phyloP scores from a whole-genome alignment of 2,797 vertebrate species.

The Glossophaga mutica region DNA sequence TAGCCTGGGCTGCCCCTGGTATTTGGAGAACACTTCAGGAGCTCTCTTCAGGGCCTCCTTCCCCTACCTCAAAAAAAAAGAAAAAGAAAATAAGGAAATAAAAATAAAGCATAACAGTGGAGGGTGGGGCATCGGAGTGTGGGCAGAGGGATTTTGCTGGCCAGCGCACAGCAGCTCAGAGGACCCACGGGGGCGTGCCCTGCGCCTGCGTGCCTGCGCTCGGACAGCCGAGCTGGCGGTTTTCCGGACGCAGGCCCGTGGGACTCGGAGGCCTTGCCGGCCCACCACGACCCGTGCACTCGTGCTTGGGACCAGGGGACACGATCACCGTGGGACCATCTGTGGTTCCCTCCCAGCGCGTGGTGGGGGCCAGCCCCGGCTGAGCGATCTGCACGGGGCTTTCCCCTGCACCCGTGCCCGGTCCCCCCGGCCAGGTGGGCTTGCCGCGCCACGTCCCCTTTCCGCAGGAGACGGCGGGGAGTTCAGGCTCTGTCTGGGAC shows the following conservation, averaged over 20 bases:
- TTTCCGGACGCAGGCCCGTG: no score
- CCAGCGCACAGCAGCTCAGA: not conserved
- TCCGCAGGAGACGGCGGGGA: not conserved
- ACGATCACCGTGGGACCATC: rapidly evolving
- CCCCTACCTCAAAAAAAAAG: not conserved
- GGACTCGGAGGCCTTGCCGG: no score
- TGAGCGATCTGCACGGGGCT: not conserved
- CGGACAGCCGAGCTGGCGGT: rapidly evolving
- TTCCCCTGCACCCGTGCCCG: no score
- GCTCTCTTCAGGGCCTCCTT: not conserved
- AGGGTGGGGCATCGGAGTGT: not conserved
- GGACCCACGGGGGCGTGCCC: not conserved
- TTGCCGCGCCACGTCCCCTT: not conserved
- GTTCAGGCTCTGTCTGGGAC: not conserved
- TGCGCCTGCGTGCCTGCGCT: no score
- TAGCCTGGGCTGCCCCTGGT: not conserved
- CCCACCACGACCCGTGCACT: not conserved
- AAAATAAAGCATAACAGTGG: no score
- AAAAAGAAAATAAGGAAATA: no score
- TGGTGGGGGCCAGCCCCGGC: not conserved
- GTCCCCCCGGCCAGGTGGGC: rapidly evolving
- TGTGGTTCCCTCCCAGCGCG: not conserved
- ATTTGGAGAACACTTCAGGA: not conserved
- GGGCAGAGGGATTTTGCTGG: not conserved
- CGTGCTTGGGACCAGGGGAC: not conserved